These are phyloP conservation scores for Ophion ellenae DNA, from an alignment of 2,888 invertebrate genomes.

Conservation along the genomic window DNA sequence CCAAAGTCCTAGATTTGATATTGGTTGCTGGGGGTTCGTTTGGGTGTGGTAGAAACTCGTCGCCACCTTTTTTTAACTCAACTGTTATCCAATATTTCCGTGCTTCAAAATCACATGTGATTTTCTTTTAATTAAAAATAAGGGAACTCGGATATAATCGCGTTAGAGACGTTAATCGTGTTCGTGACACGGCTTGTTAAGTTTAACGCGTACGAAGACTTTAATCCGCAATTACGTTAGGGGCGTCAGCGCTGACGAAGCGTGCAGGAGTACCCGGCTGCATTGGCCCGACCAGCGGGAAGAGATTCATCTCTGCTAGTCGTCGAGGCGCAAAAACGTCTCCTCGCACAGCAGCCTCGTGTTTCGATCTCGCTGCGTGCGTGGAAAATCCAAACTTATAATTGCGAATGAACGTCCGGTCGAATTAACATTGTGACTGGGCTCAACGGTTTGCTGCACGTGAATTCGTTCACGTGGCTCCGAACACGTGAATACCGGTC, in stretches of 20 bases:
- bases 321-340: background rate
- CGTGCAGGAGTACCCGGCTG: background rate
- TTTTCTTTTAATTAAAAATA: slow-evolving; percentile 50
- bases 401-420: slow-evolving; percentile 51
- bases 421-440: slow-evolving; percentile 49
- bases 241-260: slow-evolving; percentile 65
- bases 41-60: too few species aligned
- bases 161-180: slow-evolving; percentile 74
- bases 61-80: background rate
- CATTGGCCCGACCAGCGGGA: slow-evolving; percentile 38
- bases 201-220: slow-evolving; percentile 75
- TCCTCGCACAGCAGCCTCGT: background rate
- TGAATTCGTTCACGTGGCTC: slow-evolving; percentile 2
- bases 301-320: background rate
- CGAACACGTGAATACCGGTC: slow-evolving; percentile 41
- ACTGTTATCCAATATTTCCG: background rate
- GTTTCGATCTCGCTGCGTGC: slow-evolving; percentile 9
- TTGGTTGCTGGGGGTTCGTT: background rate
- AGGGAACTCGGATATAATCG: slow-evolving; percentile 63
- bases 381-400: slow-evolving; percentile 58
- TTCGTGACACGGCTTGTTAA: slow-evolving; percentile 77
- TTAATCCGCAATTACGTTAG: slow-evolving; percentile 73
- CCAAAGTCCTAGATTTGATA: background rate
- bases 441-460: background rate
- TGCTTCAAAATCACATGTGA: background rate